Percentiles rank a stretch among this genome's conserved stretches.
These are phyloP conservation scores for Drymonia ruficornis DNA, from an alignment of 2,888 invertebrate species.

Conservation along the genomic window DNA sequence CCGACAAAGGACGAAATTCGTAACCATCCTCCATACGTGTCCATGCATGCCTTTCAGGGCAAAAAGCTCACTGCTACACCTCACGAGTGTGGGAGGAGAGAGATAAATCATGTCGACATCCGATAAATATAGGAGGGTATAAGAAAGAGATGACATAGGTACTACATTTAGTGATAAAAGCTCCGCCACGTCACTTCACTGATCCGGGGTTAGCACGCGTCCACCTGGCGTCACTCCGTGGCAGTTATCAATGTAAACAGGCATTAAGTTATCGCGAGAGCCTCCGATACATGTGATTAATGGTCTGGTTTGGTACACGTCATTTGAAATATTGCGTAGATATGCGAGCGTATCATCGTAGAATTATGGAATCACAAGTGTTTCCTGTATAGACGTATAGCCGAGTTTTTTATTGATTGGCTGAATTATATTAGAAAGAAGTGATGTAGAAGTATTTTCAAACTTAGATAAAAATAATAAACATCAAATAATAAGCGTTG, in stretches of 20 bases:
- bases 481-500: too few species aligned
- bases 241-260: slow-evolving; percentile 22
- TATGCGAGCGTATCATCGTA: too few species aligned
- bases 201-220: slow-evolving; percentile 7
- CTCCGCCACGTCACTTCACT: not conserved
- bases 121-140: not conserved
- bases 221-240: slow-evolving; percentile 18
- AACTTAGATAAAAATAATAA: too few species aligned
- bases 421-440: too few species aligned
- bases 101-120: not conserved
- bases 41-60: too few species aligned
- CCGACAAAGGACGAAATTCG: too few species aligned
- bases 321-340: slow-evolving; percentile 7
- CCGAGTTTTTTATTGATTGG: too few species aligned
- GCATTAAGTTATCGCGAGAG: slow-evolving; percentile 26
- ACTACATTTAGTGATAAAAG: not conserved
- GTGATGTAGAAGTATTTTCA: too few species aligned
- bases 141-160: not conserved
- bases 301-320: slow-evolving; percentile 8
- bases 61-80: not conserved
- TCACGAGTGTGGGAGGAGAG: not conserved
- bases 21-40: too few species aligned
- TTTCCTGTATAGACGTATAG: too few species aligned
- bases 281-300: slow-evolving; percentile 26
- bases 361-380: too few species aligned